phyloP scores from a whole-genome alignment of 64 coral and sea anemone species.

The Stichodactyla helianthus region DNA sequence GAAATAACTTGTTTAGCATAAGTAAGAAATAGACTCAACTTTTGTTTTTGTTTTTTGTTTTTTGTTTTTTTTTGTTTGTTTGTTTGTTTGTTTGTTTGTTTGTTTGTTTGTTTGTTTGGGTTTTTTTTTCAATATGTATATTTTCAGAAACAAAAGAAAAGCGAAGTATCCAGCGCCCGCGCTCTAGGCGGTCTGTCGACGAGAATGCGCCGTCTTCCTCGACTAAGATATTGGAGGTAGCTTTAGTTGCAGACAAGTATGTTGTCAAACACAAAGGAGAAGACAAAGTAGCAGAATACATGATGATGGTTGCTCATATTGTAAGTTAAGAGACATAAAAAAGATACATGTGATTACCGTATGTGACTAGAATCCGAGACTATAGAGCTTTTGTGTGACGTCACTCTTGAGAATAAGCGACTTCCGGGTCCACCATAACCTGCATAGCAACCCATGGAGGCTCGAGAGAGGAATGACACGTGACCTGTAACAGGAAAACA shows the following conservation, averaged over 20 bases:
- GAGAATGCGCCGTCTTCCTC: neutral
- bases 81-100: neutral
- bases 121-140: neutral
- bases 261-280: conserved; percentile 26
- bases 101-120: no score
- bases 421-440: no score
- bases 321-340: conserved; percentile 3
- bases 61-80: neutral
- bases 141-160: neutral
- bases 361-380: no score
- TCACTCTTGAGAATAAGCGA: no score
- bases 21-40: no score
- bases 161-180: neutral
- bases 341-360: neutral
- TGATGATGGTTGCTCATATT: conserved; percentile 45
- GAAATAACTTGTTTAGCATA: no score
- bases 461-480: no score
- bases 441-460: no score
- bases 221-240: conserved; percentile 45
- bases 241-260: conserved; percentile 47
- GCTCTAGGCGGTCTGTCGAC: neutral
- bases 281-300: neutral
- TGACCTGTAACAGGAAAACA: neutral
- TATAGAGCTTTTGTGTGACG: no score
- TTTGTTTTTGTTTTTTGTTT: no score